Conservation (phyloP, 2,888 invertebrate species). For the Pomacea canaliculata region DNA sequence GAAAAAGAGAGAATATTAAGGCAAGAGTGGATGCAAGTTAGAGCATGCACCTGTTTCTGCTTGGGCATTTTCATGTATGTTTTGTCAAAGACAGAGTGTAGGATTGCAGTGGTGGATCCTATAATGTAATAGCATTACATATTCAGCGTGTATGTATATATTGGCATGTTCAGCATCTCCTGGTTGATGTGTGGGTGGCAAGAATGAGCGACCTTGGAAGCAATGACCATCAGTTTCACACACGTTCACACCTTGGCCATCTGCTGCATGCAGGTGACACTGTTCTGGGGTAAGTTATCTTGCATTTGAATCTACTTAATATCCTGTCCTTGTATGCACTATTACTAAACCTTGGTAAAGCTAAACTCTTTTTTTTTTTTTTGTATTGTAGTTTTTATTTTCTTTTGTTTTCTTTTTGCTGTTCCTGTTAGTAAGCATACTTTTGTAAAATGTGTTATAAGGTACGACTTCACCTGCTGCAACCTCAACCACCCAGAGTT, state of each 20-base stretch:
- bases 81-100: no score
- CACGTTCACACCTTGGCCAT: constrained; percentile 94
- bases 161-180: constrained; percentile 76
- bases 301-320: background rate
- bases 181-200: constrained; percentile 95
- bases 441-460: constrained; percentile 65
- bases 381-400: background rate
- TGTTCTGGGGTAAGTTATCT: constrained; percentile 82
- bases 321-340: background rate
- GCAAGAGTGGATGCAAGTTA: no score
- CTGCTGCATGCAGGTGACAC: constrained; percentile 92
- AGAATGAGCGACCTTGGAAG: constrained; percentile 81
- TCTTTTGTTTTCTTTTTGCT: background rate
- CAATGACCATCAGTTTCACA: constrained; percentile 83
- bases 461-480: constrained; percentile 88
- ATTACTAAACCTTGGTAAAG: background rate
- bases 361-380: background rate
- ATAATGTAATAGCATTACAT: no score
- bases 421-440: background rate
- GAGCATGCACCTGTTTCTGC: no score
- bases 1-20: no score
- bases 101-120: no score
- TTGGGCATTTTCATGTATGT: no score
- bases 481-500: constrained; percentile 92
- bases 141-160: no score